Percentiles rank a stretch among this genome's conserved stretches.
Evolutionary conservation across 2,797 vertebrate genomes (phyloP).

Genomic region (Coccyzus lansbergi): DNA sequence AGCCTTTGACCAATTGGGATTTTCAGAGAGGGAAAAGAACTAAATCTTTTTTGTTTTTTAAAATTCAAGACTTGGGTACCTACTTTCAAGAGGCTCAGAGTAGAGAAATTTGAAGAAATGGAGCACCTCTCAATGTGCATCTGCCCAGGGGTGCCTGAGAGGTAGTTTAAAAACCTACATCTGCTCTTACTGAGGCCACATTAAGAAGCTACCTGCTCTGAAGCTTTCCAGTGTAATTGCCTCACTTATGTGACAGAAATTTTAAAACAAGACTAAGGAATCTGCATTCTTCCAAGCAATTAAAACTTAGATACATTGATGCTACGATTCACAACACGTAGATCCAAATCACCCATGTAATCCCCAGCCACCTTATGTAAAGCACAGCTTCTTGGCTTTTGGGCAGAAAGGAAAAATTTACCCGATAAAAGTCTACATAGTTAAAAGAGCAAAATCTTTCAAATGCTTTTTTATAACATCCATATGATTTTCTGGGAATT

Average conservation of each 20-base stretch:
- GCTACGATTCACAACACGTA: background rate
- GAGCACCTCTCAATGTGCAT: background rate
- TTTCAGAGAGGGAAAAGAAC: background rate
- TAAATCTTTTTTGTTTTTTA: background rate
- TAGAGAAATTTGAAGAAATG: background rate
- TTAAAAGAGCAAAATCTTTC: background rate
- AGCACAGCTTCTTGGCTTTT: background rate
- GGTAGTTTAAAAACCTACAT: background rate
- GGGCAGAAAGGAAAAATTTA: background rate
- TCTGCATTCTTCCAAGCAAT: background rate
- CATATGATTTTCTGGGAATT: background rate
- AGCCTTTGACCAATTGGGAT: background rate
- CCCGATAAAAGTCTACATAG: background rate
- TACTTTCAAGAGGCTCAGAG: background rate
- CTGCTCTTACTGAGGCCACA: background rate
- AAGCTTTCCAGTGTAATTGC: background rate
- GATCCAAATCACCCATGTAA: background rate
- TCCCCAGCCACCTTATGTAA: background rate
- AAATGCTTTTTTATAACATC: background rate
- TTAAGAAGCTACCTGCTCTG: background rate
- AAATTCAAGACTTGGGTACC: background rate
- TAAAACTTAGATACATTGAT: background rate
- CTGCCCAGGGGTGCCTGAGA: background rate
- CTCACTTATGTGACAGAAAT: background rate
- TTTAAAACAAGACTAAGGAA: background rate